Evolutionary conservation across 2,113 vertebrate genomes (phyloP).

Genomic region (Mus spicilegus): DNA sequence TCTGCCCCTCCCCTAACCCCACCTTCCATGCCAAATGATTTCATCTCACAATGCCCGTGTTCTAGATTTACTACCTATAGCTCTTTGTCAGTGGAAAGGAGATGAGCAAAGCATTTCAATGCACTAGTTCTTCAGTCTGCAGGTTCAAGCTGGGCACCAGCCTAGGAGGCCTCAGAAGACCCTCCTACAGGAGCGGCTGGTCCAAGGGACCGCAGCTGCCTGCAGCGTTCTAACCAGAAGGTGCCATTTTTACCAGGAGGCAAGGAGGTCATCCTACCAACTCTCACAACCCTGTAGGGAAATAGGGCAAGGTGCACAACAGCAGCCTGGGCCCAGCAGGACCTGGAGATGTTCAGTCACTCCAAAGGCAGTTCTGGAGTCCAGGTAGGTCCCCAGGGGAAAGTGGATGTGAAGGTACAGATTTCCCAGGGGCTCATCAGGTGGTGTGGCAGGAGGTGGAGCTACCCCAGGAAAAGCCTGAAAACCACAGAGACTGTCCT

Average conservation of each 20-base stretch:
- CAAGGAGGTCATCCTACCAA: background rate
- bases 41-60: accelerated
- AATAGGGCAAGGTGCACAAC: background rate
- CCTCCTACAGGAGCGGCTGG: background rate
- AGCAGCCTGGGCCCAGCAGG: background rate
- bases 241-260: background rate
- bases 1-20: too few species aligned
- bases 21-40: background rate
- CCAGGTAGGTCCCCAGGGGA: background rate
- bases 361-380: background rate
- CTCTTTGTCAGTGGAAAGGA: too few species aligned
- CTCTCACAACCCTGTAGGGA: background rate
- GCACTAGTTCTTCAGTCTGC: background rate
- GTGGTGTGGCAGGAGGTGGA: too few species aligned
- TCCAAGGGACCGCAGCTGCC: accelerated
- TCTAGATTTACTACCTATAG: background rate
- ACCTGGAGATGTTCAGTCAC: background rate
- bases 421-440: background rate
- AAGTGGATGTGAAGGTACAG: background rate
- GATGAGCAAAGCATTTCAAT: background rate
- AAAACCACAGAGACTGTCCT: background rate
- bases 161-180: background rate
- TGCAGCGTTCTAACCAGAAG: background rate
- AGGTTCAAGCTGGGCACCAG: background rate
- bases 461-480: background rate